phyloP scores from a whole-genome alignment of 2,113 vertebrate genomes.

The Ahaetulla prasina region DNA sequence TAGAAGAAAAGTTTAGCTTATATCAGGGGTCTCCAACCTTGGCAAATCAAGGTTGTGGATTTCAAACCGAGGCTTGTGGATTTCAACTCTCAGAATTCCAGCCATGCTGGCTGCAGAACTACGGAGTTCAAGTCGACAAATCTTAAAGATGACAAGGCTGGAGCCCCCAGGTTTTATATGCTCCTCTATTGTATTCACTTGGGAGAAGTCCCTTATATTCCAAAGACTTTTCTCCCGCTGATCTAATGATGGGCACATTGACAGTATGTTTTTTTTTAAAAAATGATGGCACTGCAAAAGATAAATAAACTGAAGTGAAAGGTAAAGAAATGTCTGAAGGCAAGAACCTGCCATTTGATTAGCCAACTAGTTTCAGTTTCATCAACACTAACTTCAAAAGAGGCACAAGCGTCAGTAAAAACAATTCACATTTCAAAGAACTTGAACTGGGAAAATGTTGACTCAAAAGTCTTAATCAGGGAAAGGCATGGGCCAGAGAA shows the following conservation, averaged over 20 bases:
- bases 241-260: neutral
- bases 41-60: neutral
- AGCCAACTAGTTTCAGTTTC: neutral
- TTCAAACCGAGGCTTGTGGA: too few species aligned
- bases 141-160: neutral
- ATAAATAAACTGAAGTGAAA: neutral
- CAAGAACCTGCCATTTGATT: neutral
- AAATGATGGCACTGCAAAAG: neutral
- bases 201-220: neutral
- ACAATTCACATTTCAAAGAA: neutral
- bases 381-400: neutral
- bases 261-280: neutral
- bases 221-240: neutral
- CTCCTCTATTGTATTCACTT: neutral
- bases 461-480: neutral
- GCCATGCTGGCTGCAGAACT: neutral
- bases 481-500: neutral
- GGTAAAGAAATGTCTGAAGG: neutral
- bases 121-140: neutral
- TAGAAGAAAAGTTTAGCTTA: neutral
- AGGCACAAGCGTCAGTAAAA: neutral
- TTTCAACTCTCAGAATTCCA: neutral
- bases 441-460: neutral
- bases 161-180: neutral
- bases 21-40: neutral